A percentile compares a stretch with the other conserved stretches of the same genome.
These are phyloP conservation scores for Neocrepidodera transversa DNA, from an alignment of 2,888 invertebrate genomes.

Conservation along the genomic window DNA sequence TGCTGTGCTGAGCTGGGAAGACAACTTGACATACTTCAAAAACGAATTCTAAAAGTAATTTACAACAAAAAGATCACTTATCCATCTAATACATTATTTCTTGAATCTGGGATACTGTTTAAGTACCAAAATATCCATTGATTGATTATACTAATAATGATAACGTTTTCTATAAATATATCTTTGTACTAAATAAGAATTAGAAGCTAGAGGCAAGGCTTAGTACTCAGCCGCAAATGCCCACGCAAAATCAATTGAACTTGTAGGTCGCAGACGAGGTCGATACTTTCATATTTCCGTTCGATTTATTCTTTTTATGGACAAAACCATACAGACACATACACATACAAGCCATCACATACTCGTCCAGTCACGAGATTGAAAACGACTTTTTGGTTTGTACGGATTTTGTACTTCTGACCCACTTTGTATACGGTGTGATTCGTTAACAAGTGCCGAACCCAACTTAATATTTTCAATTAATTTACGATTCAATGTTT, in stretches of 20 bases:
- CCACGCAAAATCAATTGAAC: constrained; percentile 50
- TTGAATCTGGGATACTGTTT: too few relatives aligned
- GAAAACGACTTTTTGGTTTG: neutral
- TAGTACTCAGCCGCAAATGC: constrained; percentile 32
- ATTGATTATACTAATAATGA: too few relatives aligned
- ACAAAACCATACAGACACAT: constrained; percentile 13
- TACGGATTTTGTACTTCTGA: constrained; percentile 12
- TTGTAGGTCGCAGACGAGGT: constrained; percentile 56
- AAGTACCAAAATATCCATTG: too few relatives aligned
- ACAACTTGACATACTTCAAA: too few relatives aligned
- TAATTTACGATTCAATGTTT: constrained; percentile 1
- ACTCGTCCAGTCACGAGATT: neutral
- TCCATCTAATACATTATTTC: too few relatives aligned
- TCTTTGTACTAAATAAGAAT: too few relatives aligned
- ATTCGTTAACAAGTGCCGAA: neutral
- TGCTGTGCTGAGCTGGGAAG: too few relatives aligned
- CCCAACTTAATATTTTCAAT: constrained; percentile 7
- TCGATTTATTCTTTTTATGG: constrained; percentile 33
- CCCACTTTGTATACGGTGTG: neutral
- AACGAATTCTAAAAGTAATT: too few relatives aligned
- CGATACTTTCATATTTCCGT: constrained; percentile 50
- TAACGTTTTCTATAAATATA: too few relatives aligned
- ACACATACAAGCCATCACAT: neutral
- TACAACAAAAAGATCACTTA: too few relatives aligned
- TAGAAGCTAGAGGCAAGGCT: constrained; percentile 8